Percentiles rank a stretch among this genome's conserved stretches.
Conservation (phyloP, 35 echinoderm and acorn worm species). For the Apostichopus parvimensis region DNA sequence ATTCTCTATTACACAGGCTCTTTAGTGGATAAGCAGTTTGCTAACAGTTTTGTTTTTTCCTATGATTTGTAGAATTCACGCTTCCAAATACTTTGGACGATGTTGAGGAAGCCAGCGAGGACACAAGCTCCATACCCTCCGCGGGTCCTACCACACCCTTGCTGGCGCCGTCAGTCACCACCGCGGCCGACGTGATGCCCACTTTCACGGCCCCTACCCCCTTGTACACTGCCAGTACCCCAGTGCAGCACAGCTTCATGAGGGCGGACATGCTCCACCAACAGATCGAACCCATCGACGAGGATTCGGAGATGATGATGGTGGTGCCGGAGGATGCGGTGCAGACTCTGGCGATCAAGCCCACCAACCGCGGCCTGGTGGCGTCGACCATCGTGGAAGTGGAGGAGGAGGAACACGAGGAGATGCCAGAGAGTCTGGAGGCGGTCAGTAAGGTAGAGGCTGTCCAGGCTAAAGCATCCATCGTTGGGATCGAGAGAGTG, state of each 20-base stretch:
- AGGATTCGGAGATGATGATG: conserved; percentile 76
- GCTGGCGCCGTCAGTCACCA: conserved; percentile 48
- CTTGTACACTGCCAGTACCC: conserved; percentile 5
- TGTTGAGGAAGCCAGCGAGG: conserved; percentile 81
- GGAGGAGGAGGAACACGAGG: conserved; percentile 74
- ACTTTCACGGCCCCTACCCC: not conserved
- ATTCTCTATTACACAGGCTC: no score
- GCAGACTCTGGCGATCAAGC: conserved; percentile 68
- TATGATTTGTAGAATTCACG: conserved; percentile 54
- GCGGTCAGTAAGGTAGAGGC: conserved; percentile 53
- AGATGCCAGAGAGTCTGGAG: conserved; percentile 71
- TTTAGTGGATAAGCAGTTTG: no score
- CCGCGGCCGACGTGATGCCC: conserved; percentile 1
- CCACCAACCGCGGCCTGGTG: conserved; percentile 71
- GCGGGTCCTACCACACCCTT: conserved; percentile 82
- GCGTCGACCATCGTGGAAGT: conserved; percentile 90
- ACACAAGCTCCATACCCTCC: conserved; percentile 77
- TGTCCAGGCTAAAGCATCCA: conserved; percentile 51
- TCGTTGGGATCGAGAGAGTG: conserved; percentile 49
- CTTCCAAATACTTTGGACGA: conserved; percentile 61
- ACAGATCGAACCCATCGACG: conserved; percentile 55
- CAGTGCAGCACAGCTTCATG: conserved; percentile 36
- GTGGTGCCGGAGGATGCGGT: conserved; percentile 69
- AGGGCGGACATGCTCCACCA: conserved; percentile 54
- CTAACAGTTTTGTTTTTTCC: no score